Conservation (phyloP, 1,140 invertebrate genomes). For the Trachelipus rathkii region DNA sequence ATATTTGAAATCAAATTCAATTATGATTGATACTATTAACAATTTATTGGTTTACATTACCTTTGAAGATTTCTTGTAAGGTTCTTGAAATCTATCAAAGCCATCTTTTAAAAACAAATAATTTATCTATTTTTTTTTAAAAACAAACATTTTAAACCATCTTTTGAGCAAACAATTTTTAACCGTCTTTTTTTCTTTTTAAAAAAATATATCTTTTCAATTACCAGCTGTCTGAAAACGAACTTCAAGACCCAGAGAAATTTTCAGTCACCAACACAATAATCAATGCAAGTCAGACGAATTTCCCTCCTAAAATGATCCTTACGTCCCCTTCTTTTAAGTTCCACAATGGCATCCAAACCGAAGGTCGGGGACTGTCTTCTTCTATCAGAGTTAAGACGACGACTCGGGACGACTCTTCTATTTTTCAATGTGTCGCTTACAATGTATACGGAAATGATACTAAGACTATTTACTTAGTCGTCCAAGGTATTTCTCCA, state of each 20-base stretch:
- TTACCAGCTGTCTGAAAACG: neutral
- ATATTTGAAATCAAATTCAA: too few species aligned
- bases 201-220: neutral
- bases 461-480: neutral
- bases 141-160: too few species aligned
- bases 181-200: neutral
- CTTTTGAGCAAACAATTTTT: neutral
- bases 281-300: neutral
- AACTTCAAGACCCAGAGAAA: neutral
- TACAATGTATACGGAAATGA: slow-evolving; percentile 1
- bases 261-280: neutral
- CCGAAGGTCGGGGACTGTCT: neutral
- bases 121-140: too few species aligned
- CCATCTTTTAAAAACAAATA: too few species aligned
- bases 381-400: neutral
- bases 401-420: neutral
- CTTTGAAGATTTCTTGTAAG: too few species aligned
- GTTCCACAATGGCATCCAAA: neutral
- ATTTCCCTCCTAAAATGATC: neutral
- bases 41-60: too few species aligned
- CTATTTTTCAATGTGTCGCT: neutral
- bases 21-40: too few species aligned
- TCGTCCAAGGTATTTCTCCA: neutral
- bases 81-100: too few species aligned
- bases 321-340: neutral